Percentiles rank a stretch among this genome's conserved stretches.
Conservation (phyloP, 1,140 invertebrate species). For the Oncopeltus fasciatus region DNA sequence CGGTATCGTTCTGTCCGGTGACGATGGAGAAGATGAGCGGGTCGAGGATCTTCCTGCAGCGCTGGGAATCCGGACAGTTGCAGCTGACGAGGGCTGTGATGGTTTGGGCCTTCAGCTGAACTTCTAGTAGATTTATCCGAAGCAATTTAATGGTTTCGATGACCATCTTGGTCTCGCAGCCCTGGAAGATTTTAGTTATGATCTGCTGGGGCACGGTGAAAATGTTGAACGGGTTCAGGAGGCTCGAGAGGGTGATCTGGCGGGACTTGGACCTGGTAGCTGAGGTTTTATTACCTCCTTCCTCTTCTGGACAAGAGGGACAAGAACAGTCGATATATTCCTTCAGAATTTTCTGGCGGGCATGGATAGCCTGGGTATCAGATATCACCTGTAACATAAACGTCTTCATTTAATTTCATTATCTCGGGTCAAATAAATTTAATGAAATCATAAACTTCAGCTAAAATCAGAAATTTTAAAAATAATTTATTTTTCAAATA, state of each 20-base stretch:
- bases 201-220: background rate
- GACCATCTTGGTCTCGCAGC: background rate
- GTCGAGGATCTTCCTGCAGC: slow-evolving; percentile 7
- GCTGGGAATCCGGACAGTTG: background rate
- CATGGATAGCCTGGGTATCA: background rate
- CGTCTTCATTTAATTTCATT: background rate
- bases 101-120: background rate
- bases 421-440: background rate
- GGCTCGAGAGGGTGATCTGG: background rate
- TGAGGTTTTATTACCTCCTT: background rate
- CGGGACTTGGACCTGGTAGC: background rate
- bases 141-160: background rate
- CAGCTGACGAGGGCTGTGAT: background rate
- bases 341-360: background rate
- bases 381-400: background rate
- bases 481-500: background rate
- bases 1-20: slow-evolving; percentile 22
- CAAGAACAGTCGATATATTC: background rate
- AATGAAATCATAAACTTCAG: background rate
- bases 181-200: background rate
- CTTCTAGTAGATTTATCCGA: background rate
- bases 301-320: background rate
- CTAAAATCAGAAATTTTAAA: background rate
- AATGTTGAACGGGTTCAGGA: background rate
- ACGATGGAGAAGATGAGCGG: slow-evolving; percentile 17